These are phyloP conservation scores for Elachura formosa DNA, from an alignment of 2,113 vertebrate genomes.

Conservation along the genomic window DNA sequence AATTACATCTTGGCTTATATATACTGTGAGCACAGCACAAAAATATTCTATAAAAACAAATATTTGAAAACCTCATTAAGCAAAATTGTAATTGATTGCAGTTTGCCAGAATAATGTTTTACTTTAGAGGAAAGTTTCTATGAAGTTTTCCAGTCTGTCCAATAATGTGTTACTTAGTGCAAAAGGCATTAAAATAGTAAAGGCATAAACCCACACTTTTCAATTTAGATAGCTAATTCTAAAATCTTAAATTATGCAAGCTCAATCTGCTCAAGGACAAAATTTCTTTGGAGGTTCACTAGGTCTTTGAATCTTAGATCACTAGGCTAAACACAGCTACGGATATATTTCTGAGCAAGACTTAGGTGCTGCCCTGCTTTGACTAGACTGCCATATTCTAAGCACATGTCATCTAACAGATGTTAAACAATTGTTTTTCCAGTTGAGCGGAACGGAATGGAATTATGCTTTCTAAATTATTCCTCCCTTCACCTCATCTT, in stretches of 20 bases:
- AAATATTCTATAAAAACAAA: background rate
- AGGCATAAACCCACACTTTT: rapidly evolving
- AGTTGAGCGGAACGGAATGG: background rate
- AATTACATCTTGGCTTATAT: background rate
- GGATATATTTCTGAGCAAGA: background rate
- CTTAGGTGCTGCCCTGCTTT: background rate
- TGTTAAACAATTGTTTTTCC: background rate
- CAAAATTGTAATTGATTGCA: background rate
- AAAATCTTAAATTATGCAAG: background rate
- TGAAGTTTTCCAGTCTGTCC: background rate
- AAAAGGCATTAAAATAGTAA: background rate
- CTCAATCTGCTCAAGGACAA: background rate
- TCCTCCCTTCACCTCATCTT: background rate
- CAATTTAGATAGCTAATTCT: background rate
- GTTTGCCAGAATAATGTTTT: background rate
- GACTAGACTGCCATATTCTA: background rate
- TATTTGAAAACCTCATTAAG: background rate
- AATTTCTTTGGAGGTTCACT: background rate
- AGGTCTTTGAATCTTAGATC: background rate
- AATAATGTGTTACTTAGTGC: background rate
- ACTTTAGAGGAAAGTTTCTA: background rate
- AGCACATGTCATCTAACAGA: background rate
- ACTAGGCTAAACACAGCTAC: background rate
- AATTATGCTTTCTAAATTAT: background rate
- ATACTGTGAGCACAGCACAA: background rate